Evolutionary conservation across 2,888 invertebrate genomes (phyloP), one percentile per base, ranked within the genome.

Genomic region (Tipula vernalis): DNA sequence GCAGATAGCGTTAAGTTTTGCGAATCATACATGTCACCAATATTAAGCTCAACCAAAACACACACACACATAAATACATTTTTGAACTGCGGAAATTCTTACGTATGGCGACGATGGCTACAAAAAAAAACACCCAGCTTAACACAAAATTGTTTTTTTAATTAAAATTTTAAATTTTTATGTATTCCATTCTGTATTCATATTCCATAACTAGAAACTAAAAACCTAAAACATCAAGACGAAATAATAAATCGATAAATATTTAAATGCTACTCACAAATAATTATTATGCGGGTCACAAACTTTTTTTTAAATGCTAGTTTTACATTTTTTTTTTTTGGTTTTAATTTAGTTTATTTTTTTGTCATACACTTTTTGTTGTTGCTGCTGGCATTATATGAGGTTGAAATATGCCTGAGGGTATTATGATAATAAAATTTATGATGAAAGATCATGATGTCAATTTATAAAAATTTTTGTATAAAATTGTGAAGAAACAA

Each of bases 261-360:
- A 71, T 71, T 71, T 71, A 71, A 71, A 71, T 71, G 71, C 71
- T 71, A 15, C 51, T 51, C 51, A 15, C n/a, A 51, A 51, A 71
- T 71, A 71, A 71, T 71, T 71, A 71, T 71, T 71, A 71, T 71
- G 71, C 71, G 71, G 71, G 71, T 71, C 71, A 71, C 71, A 71
- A 71, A 71, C 71, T 71, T 71, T 71, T n/a, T 51, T 18, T 71
- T 71, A 18, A 28, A 71, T 71, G 71, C 71, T 71, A 71, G 71
- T 28, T 71, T 51, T n/a, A 6, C n/a, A 51, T 51, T 51, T 51
- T 51, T 39, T 39, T 57, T 71, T 71, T 28, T 71, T 28, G 71
- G 18, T 18, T 71, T 71, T 28, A 71, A 28, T 71, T 71, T 28
- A 28, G 18, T 28, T 71, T 51, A 5, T 57, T 71, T 18, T 71